Percentiles rank a stretch among this genome's conserved stretches.
phyloP scores from a whole-genome alignment of 2,797 vertebrate species.

The Sebastes aleutianus region DNA sequence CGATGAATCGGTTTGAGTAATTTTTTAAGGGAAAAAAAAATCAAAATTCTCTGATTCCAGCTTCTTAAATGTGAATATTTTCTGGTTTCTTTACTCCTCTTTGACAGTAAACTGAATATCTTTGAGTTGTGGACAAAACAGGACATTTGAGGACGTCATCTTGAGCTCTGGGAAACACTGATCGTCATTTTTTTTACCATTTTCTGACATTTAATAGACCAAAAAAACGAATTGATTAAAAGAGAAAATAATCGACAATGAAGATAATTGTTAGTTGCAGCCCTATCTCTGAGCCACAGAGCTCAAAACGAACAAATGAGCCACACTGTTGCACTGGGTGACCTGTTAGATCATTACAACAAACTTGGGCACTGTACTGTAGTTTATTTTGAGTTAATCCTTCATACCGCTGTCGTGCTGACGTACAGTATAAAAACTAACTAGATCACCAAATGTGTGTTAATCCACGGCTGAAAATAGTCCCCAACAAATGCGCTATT shows the following conservation, averaged over 20 bases:
- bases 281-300: background rate
- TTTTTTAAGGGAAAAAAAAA: no score
- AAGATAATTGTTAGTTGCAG: background rate
- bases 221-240: rapidly evolving
- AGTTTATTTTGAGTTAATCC: background rate
- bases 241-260: background rate
- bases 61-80: no score
- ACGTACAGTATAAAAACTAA: background rate
- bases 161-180: no score
- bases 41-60: no score
- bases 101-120: no score
- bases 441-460: background rate
- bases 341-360: background rate
- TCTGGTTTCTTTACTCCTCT: no score
- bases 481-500: background rate
- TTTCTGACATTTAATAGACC: no score
- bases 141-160: rapidly evolving
- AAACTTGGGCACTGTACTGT: background rate
- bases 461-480: constrained; percentile 1
- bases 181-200: no score
- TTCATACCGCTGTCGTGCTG: background rate
- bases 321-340: background rate
- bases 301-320: background rate
- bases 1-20: no score
- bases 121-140: no score